These are phyloP conservation scores for Karalla daura DNA, from an alignment of 2,797 vertebrate genomes.

Conservation along the genomic window DNA sequence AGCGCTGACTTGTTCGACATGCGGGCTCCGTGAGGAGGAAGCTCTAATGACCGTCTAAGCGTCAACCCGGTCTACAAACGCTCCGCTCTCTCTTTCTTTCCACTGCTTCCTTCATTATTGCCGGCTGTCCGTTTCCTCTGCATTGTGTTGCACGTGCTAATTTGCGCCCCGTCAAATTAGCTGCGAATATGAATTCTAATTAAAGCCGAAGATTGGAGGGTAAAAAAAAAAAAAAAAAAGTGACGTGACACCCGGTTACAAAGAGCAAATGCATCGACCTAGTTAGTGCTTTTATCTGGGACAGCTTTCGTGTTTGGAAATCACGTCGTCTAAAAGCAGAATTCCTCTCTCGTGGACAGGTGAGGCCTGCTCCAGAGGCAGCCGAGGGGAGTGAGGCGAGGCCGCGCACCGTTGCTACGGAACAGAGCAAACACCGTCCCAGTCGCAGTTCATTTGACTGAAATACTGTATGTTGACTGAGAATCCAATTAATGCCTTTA, in stretches of 20 bases:
- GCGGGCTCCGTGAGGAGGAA: constrained; percentile 34
- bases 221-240: neutral
- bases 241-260: constrained; percentile 28
- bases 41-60: constrained; percentile 54
- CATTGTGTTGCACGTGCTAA: constrained; percentile 37
- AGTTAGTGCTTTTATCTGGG: constrained; percentile 41
- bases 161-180: constrained; percentile 45
- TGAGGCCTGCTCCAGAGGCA: constrained; percentile 9
- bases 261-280: constrained; percentile 40
- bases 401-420: neutral
- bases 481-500: constrained; percentile 12
- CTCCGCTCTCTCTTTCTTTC: constrained; percentile 24
- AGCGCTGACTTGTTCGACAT: constrained; percentile 46
- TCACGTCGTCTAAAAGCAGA: constrained; percentile 31
- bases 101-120: constrained; percentile 25
- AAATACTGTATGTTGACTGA: constrained; percentile 10
- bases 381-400: neutral
- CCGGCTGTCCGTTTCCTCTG: constrained; percentile 20
- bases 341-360: constrained; percentile 12
- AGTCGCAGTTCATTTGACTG: constrained; percentile 27
- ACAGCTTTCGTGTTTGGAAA: constrained; percentile 27
- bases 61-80: constrained; percentile 32
- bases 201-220: constrained; percentile 35
- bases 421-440: neutral
- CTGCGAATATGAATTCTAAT: constrained; percentile 42